Conservation (phyloP, 2,888 invertebrate species). For the Latheticus oryzae region DNA sequence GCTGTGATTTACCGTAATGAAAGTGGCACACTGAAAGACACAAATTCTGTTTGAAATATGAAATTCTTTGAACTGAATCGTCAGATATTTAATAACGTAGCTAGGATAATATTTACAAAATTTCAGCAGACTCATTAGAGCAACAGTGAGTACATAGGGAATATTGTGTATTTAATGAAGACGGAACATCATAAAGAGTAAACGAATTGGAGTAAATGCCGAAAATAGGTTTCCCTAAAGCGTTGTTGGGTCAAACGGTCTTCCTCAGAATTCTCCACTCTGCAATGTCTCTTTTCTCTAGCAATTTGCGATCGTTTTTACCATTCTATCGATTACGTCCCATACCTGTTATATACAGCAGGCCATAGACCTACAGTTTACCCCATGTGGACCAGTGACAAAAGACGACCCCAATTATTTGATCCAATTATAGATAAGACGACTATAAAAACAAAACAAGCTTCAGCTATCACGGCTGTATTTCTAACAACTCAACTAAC, state of each 20-base stretch:
- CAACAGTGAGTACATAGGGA: slow-evolving; percentile 33
- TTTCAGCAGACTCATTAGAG: slow-evolving; percentile 32
- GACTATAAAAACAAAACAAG: slow-evolving; percentile 59
- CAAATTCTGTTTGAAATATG: slow-evolving; percentile 16
- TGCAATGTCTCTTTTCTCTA: not conserved
- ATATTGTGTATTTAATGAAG: slow-evolving; percentile 37
- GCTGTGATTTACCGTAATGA: slow-evolving; percentile 5
- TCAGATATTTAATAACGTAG: slow-evolving; percentile 34
- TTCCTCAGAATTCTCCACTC: slow-evolving; percentile 3
- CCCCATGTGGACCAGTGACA: slow-evolving; percentile 5
- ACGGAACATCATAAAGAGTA: slow-evolving; percentile 35
- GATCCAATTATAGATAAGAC: slow-evolving; percentile 61
- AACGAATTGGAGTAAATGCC: slow-evolving; percentile 31
- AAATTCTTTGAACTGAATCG: slow-evolving; percentile 38
- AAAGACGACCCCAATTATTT: slow-evolving; percentile 49
- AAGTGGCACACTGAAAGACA: slow-evolving; percentile 1
- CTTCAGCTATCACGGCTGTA: slow-evolving; percentile 54
- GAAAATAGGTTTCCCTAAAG: slow-evolving; percentile 25
- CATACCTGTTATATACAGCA: slow-evolving; percentile 6
- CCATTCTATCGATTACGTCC: no score
- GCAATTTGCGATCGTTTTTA: slow-evolving; percentile 23
- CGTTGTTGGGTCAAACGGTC: slow-evolving; percentile 21
- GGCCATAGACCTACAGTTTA: not conserved
- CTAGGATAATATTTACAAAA: slow-evolving; percentile 36
- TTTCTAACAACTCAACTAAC: slow-evolving; percentile 58